Evolutionary conservation across 2,888 invertebrate genomes (phyloP), one percentile per base, ranked within the genome.

Genomic region (Steinernema hermaphroditum): DNA sequence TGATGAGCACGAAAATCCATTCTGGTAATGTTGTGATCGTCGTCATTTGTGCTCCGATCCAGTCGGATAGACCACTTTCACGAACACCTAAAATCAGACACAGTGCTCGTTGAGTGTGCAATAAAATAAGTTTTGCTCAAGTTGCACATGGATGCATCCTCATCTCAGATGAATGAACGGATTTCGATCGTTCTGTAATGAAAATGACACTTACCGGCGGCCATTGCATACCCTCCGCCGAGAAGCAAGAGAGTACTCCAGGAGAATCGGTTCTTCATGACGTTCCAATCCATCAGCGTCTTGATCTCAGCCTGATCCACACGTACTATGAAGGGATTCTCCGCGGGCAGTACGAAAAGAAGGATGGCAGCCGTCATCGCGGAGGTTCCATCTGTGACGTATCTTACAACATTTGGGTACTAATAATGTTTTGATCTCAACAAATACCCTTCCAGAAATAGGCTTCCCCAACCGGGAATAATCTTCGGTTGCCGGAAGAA

Each of bases 381-480:
- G 0, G 72, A 71, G 2, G 80, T 80, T 24, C 80, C 80, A 57
- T 80, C 80, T 2, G 84, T 82, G 1, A 87, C 84, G 70, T 80
- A 86, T 16, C 87, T 87, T 76, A 14, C 78, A 57, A 24, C 24
- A 44, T 16, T 34, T 34, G 14, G 41, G 24, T 43, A 43, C 8
- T 9, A n/a, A 1, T 69, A 1, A 6, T 69, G 16, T 70, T 27
- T 71, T 70, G 71, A 0, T 2, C 29, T 16, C 2, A 8, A 75
- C 24, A 1, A 43, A 69, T 29, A 72, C 74, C 75, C 73, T 22
- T 57, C 50, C 2, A 9, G 22, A 62, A 87, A 87, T 4, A 87
- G 74, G 14, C 57, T 44, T 16, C 85, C 83, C 88, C 88, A 88
- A 0, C 87, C 87, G 0, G 86, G 82, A 34, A 87, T 77, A 46